Percentiles rank a stretch among this genome's conserved stretches.
phyloP scores from a whole-genome alignment of 2,113 vertebrate genomes.

The Felis chaus region DNA sequence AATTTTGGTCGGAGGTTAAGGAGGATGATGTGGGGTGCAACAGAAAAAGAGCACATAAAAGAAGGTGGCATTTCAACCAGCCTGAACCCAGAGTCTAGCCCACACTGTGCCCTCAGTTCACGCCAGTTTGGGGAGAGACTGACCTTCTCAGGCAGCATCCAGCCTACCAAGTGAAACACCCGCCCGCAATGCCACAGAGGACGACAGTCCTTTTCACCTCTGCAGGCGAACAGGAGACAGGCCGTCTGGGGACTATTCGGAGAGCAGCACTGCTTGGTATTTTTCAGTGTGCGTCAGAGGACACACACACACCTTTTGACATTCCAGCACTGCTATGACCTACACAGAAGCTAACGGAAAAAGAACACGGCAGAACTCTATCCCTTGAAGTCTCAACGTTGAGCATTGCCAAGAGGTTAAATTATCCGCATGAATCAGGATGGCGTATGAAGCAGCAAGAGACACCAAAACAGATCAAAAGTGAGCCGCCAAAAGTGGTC shows the following conservation, averaged over 20 bases:
- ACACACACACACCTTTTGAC: background rate
- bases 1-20: background rate
- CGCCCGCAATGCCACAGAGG: background rate
- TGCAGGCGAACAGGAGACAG: background rate
- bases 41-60: background rate
- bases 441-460: background rate
- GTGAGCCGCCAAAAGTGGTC: background rate
- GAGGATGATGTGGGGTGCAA: background rate
- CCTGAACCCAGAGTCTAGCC: background rate
- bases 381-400: background rate
- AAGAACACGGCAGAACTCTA: background rate
- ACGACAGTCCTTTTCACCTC: background rate
- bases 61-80: accelerated
- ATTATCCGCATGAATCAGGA: too few relatives aligned
- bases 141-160: background rate
- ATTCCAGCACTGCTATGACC: background rate
- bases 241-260: accelerated
- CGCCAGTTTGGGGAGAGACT: background rate
- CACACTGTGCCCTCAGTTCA: accelerated
- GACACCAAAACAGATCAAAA: background rate
- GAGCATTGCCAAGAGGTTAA: background rate
- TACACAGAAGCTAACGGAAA: background rate
- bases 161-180: background rate
- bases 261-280: background rate
- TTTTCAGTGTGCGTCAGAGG: background rate